Conservation (phyloP, 2,797 vertebrate species). For the Tauraco hartlaubi region DNA sequence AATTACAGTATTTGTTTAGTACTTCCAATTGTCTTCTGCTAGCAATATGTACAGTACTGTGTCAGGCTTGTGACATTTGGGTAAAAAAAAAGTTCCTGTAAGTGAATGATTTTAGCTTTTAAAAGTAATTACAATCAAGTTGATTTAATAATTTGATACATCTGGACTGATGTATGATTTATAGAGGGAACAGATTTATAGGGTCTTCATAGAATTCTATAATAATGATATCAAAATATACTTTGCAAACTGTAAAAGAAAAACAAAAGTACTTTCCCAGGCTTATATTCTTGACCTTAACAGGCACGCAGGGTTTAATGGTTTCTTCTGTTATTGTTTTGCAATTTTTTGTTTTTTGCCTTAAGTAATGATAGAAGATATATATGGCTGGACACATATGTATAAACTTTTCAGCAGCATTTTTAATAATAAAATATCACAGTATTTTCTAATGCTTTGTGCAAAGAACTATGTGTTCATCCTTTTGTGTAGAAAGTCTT, state of each 20-base stretch:
- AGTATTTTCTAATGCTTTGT: slow-evolving; percentile 97
- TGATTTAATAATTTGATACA: slow-evolving; percentile 77
- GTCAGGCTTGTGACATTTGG: slow-evolving; percentile 91
- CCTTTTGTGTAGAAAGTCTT: slow-evolving; percentile 59
- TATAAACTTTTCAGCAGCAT: slow-evolving; percentile 97
- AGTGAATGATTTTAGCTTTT: slow-evolving; percentile 93
- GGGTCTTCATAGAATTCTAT: slow-evolving; percentile 80
- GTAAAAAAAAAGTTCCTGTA: slow-evolving; percentile 82
- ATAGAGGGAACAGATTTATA: slow-evolving; percentile 76
- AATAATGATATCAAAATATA: slow-evolving; percentile 69
- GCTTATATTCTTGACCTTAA: slow-evolving; percentile 86
- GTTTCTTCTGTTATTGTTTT: slow-evolving; percentile 89
- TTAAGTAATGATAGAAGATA: slow-evolving; percentile 94
- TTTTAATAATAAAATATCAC: slow-evolving; percentile 99
- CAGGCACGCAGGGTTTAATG: slow-evolving; percentile 87
- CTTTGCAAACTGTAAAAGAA: slow-evolving; percentile 78
- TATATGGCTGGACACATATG: slow-evolving; percentile 97
- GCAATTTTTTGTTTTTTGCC: slow-evolving; percentile 91
- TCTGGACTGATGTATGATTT: slow-evolving; percentile 76
- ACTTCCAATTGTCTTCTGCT: slow-evolving; percentile 92
- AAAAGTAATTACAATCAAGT: slow-evolving; percentile 76
- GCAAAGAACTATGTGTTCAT: slow-evolving; percentile 79
- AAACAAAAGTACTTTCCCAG: slow-evolving; percentile 84
- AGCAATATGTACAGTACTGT: slow-evolving; percentile 95
- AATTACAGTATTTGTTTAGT: slow-evolving; percentile 87